Percentiles rank a stretch among this genome's conserved stretches.
These are phyloP conservation scores for Lasioglossum baleicum DNA, from an alignment of 1,140 invertebrate genomes.

Conservation along the genomic window DNA sequence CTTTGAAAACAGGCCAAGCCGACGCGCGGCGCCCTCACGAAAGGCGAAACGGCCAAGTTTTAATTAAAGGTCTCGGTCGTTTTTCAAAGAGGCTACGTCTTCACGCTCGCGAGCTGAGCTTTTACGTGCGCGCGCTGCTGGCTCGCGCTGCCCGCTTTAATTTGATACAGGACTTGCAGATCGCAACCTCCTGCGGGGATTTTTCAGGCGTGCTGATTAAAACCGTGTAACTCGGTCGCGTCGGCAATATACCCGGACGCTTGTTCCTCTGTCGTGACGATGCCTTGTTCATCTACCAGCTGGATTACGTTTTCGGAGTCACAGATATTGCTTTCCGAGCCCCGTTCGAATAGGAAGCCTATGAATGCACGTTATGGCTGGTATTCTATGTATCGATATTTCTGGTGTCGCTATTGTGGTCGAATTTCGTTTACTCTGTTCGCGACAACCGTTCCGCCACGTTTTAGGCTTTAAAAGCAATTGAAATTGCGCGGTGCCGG, in stretches of 20 bases:
- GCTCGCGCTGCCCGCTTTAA: background rate
- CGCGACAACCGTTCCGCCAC: too few relatives aligned
- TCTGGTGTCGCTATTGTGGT: too few relatives aligned
- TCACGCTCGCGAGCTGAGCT: background rate
- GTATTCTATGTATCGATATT: too few relatives aligned
- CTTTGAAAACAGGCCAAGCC: slow-evolving; percentile 26
- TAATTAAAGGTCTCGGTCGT: slow-evolving; percentile 49
- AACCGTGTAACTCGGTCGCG: background rate
- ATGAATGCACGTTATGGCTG: too few relatives aligned
- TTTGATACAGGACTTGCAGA: background rate
- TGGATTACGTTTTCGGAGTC: background rate
- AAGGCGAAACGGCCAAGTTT: slow-evolving; percentile 28
- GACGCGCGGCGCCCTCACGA: background rate
- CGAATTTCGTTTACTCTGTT: too few relatives aligned
- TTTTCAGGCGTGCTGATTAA: background rate
- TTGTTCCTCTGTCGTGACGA: background rate
- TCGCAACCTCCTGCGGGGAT: background rate
- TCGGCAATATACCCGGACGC: background rate
- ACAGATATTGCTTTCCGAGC: too few relatives aligned
- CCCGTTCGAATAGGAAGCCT: too few relatives aligned
- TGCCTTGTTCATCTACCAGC: background rate
- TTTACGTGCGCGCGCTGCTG: background rate
- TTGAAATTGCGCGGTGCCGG: too few relatives aligned
- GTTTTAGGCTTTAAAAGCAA: too few relatives aligned
- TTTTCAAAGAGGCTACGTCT: slow-evolving; percentile 36